Percentiles rank a stretch among this genome's conserved stretches.
Evolutionary conservation across 2,113 vertebrate genomes (phyloP).

Genomic region (Emydocephalus ijimae): DNA sequence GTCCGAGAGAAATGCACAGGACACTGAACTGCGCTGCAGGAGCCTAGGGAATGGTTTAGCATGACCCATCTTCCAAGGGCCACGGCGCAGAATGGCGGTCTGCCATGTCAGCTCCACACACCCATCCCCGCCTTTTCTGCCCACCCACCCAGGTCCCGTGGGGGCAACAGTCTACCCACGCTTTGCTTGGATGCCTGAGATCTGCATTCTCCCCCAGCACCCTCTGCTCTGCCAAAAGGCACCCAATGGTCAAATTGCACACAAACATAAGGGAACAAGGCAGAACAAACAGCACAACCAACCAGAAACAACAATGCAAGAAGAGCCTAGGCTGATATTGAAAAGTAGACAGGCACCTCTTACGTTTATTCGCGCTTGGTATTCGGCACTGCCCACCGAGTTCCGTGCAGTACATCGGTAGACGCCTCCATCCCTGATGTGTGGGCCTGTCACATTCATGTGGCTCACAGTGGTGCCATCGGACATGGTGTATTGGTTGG

Average conservation of each 20-base stretch:
- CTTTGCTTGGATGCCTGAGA: background rate
- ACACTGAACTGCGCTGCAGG: background rate
- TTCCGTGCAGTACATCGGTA: slow-evolving; percentile 98
- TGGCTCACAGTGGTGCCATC: slow-evolving; percentile 95
- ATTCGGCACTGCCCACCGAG: slow-evolving; percentile 99
- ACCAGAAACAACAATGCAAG: slow-evolving; percentile 63
- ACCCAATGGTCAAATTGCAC: background rate
- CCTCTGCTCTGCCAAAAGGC: background rate
- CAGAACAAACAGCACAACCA: background rate
- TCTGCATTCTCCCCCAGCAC: background rate
- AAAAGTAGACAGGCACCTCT: slow-evolving; percentile 99
- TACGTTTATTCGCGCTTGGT: slow-evolving; percentile 99
- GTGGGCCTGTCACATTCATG: slow-evolving; percentile 92
- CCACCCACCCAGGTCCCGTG: background rate
- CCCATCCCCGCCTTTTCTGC: background rate
- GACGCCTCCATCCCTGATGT: slow-evolving; percentile 96
- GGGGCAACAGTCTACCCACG: background rate
- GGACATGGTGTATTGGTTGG: slow-evolving; percentile 94
- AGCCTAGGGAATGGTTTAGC: background rate
- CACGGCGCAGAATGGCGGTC: too few relatives aligned
- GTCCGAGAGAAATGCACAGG: background rate
- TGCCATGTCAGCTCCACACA: background rate
- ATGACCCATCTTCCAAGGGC: background rate
- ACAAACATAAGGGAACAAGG: too few relatives aligned
- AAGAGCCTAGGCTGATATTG: slow-evolving; percentile 93